Base-by-base conservation (phyloP, 1,140 invertebrate species). In the Venturia canescens region DNA sequence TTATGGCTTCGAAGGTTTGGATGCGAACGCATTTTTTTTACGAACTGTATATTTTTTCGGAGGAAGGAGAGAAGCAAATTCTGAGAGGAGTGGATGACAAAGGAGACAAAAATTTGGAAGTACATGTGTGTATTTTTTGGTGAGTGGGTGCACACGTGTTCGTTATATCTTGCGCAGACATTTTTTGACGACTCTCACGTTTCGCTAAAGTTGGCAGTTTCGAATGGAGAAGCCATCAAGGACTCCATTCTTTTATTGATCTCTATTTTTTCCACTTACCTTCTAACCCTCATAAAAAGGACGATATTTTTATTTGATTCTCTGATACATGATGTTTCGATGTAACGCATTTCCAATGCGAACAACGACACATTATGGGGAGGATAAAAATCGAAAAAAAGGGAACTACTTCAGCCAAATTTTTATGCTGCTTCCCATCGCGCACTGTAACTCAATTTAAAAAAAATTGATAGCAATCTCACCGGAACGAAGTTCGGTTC, bases 1-100 rank as follows among this genome's bases (percentile, higher is more conserved):
- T 74, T 74, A 74, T 74, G 29, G 48, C 44, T 74, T n/a, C 38
- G 44, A 21, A 38, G 69, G 44, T 76, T 9, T 34, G 3, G 27
- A 63, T 74, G 53, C n/a, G 27, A 69, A 31, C 66, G 13, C 29
- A 18, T 11, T 23, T 60, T 6, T 60, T 76, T 60, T 63, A 76
- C 29, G 29, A 29, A 63, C 53, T 76, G 66, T 69, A 31, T 69
- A 66, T 66, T 21, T 60, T 60, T 60, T 4, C 21, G 3, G 6
- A 21, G 18, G 23, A 21, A 60, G 13, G 57, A 60, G 57, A 60
- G 21, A 60, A 7, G n/a, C 4, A 60, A 60, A 60, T 4, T 3
- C 48, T 18, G 50, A 53, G 18, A n/a, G 18, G 18, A 53, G n/a
- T 53, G 50, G n/a, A 53, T n/a, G 16, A 53, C 50, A 53, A 21